These are phyloP conservation scores for Plotosus lineatus DNA, from an alignment of 2,113 vertebrate species.

Conservation along the genomic window DNA sequence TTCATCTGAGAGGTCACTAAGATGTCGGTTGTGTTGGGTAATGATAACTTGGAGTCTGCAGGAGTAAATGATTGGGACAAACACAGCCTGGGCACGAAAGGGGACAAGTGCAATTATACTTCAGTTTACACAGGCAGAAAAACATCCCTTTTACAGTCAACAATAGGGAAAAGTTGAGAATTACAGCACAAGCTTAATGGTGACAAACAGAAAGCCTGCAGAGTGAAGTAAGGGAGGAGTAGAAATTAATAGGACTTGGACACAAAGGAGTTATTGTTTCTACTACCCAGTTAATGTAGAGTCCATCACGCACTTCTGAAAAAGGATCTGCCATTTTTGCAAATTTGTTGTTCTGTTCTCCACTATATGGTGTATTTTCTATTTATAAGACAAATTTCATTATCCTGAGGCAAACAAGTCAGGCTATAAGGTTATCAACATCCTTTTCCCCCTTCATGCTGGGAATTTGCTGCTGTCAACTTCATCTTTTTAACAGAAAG, in stretches of 20 bases:
- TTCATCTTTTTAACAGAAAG: background rate
- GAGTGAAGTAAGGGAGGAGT: slow-evolving; percentile 59
- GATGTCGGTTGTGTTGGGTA: slow-evolving; percentile 47
- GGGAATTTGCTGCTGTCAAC: background rate
- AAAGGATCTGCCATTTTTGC: background rate
- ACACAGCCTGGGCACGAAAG: slow-evolving; percentile 60
- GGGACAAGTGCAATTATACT: slow-evolving; percentile 66
- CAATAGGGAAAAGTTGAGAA: slow-evolving; percentile 64
- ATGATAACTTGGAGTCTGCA: slow-evolving; percentile 53
- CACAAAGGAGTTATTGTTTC: slow-evolving; percentile 62
- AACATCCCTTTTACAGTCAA: slow-evolving; percentile 57
- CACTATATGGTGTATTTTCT: background rate
- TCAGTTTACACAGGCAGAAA: slow-evolving; percentile 63
- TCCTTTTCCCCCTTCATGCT: background rate
- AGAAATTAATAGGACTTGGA: slow-evolving; percentile 50
- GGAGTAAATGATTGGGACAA: slow-evolving; percentile 56
- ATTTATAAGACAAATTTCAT: slow-evolving; percentile 3
- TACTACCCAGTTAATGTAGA: slow-evolving; percentile 66
- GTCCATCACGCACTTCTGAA: slow-evolving; percentile 20
- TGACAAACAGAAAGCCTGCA: slow-evolving; percentile 68
- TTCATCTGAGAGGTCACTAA: slow-evolving; percentile 19
- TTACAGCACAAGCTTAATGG: slow-evolving; percentile 66
- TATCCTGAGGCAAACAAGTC: background rate
- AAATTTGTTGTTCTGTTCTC: background rate
- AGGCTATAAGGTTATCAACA: background rate